Conservation (phyloP, 1,140 invertebrate genomes). For the Halictus rubicundus region DNA sequence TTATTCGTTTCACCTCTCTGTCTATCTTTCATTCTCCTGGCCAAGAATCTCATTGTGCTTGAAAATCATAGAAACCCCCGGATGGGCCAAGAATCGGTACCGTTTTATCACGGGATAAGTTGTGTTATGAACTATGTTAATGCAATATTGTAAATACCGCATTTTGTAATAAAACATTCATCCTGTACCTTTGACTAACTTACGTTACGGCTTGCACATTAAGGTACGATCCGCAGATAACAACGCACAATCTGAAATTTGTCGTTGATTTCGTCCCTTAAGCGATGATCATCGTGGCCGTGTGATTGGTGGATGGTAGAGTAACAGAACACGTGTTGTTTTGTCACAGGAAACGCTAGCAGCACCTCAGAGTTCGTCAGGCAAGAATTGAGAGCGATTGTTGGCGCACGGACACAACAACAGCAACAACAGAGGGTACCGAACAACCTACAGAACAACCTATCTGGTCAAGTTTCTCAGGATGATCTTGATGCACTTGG, state of each 20-base stretch:
- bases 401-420: conserved; percentile 88
- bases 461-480: conserved; percentile 80
- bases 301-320: neutral
- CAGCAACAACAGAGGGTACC: conserved; percentile 76
- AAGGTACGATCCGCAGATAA: conserved; percentile 12
- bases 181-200: conserved; percentile 42
- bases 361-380: conserved; percentile 89
- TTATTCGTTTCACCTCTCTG: neutral
- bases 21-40: neutral
- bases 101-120: neutral
- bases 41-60: conserved; percentile 20
- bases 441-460: conserved; percentile 77
- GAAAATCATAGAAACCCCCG: conserved; percentile 19
- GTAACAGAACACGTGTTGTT: conserved; percentile 11
- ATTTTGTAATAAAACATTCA: conserved; percentile 49
- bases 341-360: conserved; percentile 73
- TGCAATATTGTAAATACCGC: conserved; percentile 45
- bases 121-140: conserved; percentile 23
- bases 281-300: conserved; percentile 4
- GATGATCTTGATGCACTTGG: conserved; percentile 86
- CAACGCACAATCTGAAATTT: neutral
- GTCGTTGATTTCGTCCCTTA: neutral
- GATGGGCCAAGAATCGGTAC: neutral
- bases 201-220: conserved; percentile 43
- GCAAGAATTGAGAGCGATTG: conserved; percentile 92